phyloP scores from a whole-genome alignment of 2,888 invertebrate genomes.

The Piscicola geometra region DNA sequence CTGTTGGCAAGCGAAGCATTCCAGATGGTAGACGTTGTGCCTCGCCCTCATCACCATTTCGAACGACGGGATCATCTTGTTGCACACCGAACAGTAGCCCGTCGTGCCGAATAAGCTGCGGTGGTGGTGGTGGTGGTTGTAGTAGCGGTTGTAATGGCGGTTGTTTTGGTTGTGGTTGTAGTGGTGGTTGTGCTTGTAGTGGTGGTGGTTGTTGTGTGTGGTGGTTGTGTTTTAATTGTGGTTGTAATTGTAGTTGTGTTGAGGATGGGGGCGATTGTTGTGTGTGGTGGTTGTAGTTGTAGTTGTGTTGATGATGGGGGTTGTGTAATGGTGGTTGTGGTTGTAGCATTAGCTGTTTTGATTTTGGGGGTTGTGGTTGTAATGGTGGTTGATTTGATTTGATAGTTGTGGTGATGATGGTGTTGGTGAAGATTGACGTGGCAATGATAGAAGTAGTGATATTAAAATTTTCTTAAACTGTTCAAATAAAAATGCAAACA shows the following conservation, averaged over 20 bases:
- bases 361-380: too few relatives aligned
- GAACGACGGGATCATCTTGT: slow-evolving; percentile 86
- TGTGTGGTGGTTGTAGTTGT: too few relatives aligned
- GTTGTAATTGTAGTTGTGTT: neutral
- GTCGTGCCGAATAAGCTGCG: slow-evolving; percentile 80
- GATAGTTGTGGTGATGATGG: too few relatives aligned
- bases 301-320: too few relatives aligned
- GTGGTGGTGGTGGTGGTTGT: neutral
- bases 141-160: neutral
- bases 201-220: neutral
- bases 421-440: too few relatives aligned
- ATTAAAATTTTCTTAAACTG: too few relatives aligned
- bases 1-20: slow-evolving; percentile 89
- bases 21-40: slow-evolving; percentile 85
- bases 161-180: neutral
- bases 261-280: too few relatives aligned
- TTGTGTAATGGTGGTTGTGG: too few relatives aligned
- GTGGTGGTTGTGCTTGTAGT: slow-evolving; percentile 3
- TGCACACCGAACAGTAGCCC: slow-evolving; percentile 84
- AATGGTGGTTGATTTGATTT: too few relatives aligned
- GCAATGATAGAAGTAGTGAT: too few relatives aligned
- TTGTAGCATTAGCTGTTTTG: too few relatives aligned
- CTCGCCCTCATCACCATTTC: slow-evolving; percentile 93
- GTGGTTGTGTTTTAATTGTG: neutral
- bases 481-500: too few relatives aligned